Percentiles rank a stretch among this genome's conserved stretches.
phyloP scores from a whole-genome alignment of 2,888 invertebrate genomes.

The Papilio demoleus region DNA sequence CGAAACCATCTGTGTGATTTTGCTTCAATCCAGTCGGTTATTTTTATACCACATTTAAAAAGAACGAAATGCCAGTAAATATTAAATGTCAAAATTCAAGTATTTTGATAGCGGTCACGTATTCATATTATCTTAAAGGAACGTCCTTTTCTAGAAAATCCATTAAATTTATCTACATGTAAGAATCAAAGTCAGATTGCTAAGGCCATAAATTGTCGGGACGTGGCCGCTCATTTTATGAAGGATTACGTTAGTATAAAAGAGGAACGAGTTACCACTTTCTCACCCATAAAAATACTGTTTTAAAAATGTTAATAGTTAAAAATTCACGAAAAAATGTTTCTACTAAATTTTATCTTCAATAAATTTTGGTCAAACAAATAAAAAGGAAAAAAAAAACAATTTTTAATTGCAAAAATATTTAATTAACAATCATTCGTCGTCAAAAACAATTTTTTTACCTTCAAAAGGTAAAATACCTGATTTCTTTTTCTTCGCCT shows the following conservation, averaged over 20 bases:
- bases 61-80: too few relatives aligned
- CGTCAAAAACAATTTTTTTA: constrained; percentile 77
- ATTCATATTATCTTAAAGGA: not conserved
- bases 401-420: not conserved
- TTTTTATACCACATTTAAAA: too few relatives aligned
- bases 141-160: constrained; percentile 4
- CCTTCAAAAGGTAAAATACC: constrained; percentile 75
- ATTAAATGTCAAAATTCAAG: not conserved
- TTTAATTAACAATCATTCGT: constrained; percentile 50
- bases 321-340: too few relatives aligned
- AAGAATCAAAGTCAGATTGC: constrained; percentile 24
- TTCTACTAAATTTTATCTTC: too few relatives aligned
- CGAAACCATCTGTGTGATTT: too few relatives aligned
- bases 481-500: constrained; percentile 77
- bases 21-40: too few relatives aligned
- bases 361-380: too few relatives aligned
- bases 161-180: constrained; percentile 27
- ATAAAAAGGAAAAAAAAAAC: too few relatives aligned
- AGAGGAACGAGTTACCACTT: not conserved
- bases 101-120: not conserved
- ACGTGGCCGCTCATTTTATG: constrained; percentile 25
- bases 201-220: not conserved
- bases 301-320: not conserved
- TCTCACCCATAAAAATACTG: not conserved
- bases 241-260: constrained; percentile 9